Evolutionary conservation across 2,888 invertebrate genomes (phyloP).

Genomic region (Drosophila borborema): DNA sequence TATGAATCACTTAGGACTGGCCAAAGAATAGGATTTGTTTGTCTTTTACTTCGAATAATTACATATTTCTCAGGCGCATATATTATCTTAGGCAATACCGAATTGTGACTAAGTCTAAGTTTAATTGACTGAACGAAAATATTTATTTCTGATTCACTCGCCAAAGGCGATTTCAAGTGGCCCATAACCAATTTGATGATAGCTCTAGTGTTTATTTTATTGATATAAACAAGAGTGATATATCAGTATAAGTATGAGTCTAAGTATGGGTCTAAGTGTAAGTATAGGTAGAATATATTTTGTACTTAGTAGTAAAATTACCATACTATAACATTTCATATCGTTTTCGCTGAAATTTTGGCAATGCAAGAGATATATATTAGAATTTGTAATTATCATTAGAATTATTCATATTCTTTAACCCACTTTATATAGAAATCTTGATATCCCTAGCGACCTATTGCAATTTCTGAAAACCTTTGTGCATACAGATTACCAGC

Average conservation of each 20-base stretch:
- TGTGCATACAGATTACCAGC: slow-evolving; percentile 1
- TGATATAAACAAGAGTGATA: not conserved
- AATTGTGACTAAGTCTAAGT: not conserved
- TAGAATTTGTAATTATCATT: not conserved
- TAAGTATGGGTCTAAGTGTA: not conserved
- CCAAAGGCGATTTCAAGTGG: not conserved
- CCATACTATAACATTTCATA: too few relatives aligned
- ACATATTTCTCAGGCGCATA: not conserved
- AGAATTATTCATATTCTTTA: not conserved
- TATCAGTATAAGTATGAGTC: not conserved
- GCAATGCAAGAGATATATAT: too few relatives aligned
- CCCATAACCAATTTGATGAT: not conserved
- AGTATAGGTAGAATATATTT: too few relatives aligned
- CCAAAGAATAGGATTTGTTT: not conserved
- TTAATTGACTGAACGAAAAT: not conserved
- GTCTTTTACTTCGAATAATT: not conserved
- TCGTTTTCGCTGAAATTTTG: too few relatives aligned
- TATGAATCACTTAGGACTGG: not conserved
- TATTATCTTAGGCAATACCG: not conserved
- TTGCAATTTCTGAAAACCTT: not conserved
- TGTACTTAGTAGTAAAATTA: too few relatives aligned
- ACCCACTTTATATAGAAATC: not conserved
- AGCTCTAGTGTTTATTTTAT: not conserved
- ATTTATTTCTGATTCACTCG: not conserved
- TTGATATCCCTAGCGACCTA: slow-evolving; percentile 4